phyloP scores from a whole-genome alignment of 2,113 vertebrate genomes.

The Gopherus evgoodei region DNA sequence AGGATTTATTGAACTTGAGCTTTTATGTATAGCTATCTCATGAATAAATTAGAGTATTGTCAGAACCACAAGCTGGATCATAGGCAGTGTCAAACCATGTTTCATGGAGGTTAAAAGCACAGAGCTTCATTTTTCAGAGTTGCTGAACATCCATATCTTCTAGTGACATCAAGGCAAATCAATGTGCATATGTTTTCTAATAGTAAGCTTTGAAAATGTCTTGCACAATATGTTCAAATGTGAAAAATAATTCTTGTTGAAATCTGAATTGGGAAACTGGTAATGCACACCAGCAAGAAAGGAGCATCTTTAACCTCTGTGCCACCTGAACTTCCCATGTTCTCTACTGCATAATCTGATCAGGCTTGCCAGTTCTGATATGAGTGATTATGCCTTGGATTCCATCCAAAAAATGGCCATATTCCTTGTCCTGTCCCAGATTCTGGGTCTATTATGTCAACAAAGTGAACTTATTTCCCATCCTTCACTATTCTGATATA shows the following conservation, averaged over 20 bases:
- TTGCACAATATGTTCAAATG: neutral
- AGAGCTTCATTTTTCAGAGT: neutral
- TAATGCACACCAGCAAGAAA: neutral
- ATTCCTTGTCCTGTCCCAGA: neutral
- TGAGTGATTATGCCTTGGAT: neutral
- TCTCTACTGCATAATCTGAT: neutral
- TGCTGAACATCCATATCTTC: neutral
- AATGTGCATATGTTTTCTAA: neutral
- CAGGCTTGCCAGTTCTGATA: neutral
- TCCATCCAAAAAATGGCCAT: neutral
- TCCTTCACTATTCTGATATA: neutral
- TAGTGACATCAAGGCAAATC: neutral
- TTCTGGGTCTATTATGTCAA: neutral
- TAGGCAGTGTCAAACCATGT: neutral
- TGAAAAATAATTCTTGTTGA: neutral
- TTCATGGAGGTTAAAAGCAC: neutral
- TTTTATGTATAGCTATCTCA: too few species aligned
- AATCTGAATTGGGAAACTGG: neutral
- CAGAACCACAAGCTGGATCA: neutral
- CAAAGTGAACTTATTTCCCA: neutral
- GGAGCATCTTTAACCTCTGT: neutral
- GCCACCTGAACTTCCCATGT: neutral
- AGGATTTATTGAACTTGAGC: neutral
- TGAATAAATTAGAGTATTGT: neutral
- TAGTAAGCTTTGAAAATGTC: neutral